Evolutionary conservation across 2,797 vertebrate genomes (phyloP).

Genomic region (Spondyliosoma cantharus): DNA sequence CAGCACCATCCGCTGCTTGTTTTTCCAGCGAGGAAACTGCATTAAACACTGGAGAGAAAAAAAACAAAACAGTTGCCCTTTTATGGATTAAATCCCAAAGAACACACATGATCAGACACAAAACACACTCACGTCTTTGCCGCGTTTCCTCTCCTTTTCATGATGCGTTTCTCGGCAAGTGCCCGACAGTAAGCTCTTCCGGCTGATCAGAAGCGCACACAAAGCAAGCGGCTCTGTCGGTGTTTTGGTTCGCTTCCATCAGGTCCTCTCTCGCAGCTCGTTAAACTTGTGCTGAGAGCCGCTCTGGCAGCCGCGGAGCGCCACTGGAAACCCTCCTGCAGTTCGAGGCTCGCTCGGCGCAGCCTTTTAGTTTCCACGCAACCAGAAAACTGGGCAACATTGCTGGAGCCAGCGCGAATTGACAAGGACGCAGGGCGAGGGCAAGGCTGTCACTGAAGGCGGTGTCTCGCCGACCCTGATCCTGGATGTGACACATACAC

Average conservation of each 20-base stretch:
- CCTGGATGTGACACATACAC: not conserved
- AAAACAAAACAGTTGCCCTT: not conserved
- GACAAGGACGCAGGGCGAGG: slow-evolving; percentile 39
- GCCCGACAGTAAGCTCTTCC: slow-evolving; percentile 11
- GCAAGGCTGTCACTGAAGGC: slow-evolving; percentile 29
- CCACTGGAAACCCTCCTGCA: slow-evolving; percentile 60
- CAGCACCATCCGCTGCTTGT: not conserved
- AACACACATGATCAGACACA: not conserved
- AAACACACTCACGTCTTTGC: slow-evolving; percentile 72
- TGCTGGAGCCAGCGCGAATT: slow-evolving; percentile 49
- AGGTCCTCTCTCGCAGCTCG: slow-evolving; percentile 34
- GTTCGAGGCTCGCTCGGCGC: slow-evolving; percentile 47
- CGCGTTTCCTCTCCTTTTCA: slow-evolving; percentile 63
- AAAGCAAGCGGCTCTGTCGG: not conserved
- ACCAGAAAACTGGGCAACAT: slow-evolving; percentile 70
- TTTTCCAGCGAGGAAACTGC: not conserved
- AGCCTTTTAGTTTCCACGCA: slow-evolving; percentile 83
- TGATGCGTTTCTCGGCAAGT: slow-evolving; percentile 41
- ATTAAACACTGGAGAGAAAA: not conserved
- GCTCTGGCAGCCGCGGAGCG: slow-evolving; percentile 45
- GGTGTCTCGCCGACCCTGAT: slow-evolving; percentile 30
- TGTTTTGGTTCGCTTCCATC: slow-evolving; percentile 43
- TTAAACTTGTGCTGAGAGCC: slow-evolving; percentile 58
- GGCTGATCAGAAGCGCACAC: slow-evolving; percentile 18
- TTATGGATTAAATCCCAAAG: not conserved